Conservation (phyloP, 2,888 invertebrate genomes). For the Acanthoscelides obtectus region DNA sequence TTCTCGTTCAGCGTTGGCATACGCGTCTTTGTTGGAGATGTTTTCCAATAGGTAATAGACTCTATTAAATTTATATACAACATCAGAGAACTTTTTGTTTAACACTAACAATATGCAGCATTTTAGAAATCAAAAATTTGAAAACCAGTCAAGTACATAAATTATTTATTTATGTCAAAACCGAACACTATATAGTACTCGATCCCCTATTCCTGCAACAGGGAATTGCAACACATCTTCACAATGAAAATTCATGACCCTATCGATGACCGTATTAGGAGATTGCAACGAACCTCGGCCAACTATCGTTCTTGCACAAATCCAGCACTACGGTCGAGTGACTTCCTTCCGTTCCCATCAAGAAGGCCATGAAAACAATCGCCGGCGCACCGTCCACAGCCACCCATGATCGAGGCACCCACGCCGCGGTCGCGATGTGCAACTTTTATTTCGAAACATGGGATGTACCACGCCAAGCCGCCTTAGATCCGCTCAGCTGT, state of each 20-base stretch:
- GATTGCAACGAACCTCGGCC: background rate
- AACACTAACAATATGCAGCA: too few species aligned
- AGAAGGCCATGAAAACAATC: background rate
- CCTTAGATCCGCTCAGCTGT: background rate
- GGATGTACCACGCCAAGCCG: slow-evolving; percentile 8
- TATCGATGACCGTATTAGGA: background rate
- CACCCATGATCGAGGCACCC: slow-evolving; percentile 15
- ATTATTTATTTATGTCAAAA: too few species aligned
- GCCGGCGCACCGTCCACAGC: slow-evolving; percentile 5
- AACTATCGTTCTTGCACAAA: background rate
- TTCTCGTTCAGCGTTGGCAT: too few species aligned
- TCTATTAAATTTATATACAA: too few species aligned
- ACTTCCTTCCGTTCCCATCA: slow-evolving; percentile 1
- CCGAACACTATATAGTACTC: too few species aligned
- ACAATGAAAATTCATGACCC: background rate
- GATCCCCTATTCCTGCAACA: background rate
- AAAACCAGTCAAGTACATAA: too few species aligned
- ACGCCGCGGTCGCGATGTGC: slow-evolving; percentile 12
- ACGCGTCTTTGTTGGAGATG: too few species aligned
- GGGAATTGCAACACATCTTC: background rate
- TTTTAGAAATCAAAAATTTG: too few species aligned
- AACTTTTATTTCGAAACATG: slow-evolving; percentile 18
- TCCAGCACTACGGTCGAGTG: background rate
- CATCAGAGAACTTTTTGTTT: too few species aligned
- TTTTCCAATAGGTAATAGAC: too few species aligned